Conservation (phyloP, 2,113 vertebrate species). For the Malurus cyaneus region DNA sequence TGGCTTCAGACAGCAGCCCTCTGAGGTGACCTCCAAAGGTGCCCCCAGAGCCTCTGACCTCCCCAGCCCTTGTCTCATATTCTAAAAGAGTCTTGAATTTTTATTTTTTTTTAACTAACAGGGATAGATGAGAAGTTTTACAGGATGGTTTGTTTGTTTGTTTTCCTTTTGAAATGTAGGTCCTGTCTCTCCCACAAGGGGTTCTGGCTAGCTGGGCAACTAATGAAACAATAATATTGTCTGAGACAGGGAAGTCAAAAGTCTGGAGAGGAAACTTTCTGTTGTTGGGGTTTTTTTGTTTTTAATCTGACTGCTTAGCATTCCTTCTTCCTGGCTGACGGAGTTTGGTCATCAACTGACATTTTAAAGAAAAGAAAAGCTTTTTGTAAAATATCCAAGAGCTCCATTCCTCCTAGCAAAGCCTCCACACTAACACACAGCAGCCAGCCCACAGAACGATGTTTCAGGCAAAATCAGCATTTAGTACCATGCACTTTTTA, state of each 20-base stretch:
- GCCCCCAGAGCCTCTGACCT: background rate
- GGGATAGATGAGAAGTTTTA: background rate
- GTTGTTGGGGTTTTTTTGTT: background rate
- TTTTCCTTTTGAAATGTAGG: background rate
- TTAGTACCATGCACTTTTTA: background rate
- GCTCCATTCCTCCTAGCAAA: background rate
- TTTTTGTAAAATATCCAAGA: background rate
- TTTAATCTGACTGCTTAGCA: background rate
- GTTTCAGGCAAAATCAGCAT: background rate
- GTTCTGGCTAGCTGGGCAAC: background rate
- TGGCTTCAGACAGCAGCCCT: background rate
- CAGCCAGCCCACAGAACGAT: accelerated
- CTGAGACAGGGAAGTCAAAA: background rate
- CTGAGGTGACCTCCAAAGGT: background rate
- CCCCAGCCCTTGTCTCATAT: background rate
- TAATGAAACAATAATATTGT: constrained; percentile 9
- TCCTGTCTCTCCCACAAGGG: background rate
- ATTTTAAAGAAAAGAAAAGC: background rate
- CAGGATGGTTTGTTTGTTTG: background rate
- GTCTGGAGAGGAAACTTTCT: background rate
- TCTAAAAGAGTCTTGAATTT: background rate
- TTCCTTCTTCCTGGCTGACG: background rate
- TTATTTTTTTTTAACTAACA: background rate
- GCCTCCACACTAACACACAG: background rate
- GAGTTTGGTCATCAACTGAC: background rate